Evolutionary conservation across 2,113 vertebrate species (phyloP).

Genomic region (Cynoglossus semilaevis): DNA sequence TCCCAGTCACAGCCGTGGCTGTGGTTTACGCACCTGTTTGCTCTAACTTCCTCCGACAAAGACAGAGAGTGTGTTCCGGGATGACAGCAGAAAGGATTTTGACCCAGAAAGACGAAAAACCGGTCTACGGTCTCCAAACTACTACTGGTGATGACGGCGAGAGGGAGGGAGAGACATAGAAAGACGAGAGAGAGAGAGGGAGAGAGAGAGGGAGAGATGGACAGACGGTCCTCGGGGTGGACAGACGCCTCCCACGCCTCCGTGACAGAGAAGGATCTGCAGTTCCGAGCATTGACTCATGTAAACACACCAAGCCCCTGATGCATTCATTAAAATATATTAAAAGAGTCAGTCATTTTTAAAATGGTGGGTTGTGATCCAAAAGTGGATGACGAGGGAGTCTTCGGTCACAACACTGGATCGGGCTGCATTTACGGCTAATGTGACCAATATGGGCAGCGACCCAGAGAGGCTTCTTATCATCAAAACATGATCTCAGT

Average conservation of each 20-base stretch:
- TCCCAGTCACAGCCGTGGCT: too few species aligned
- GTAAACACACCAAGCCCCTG: too few species aligned
- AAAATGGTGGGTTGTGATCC: too few species aligned
- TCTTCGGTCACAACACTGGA: too few species aligned
- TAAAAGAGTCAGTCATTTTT: too few species aligned
- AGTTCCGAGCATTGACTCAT: too few species aligned
- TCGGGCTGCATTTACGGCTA: too few species aligned
- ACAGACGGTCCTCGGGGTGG: conserved; percentile 46
- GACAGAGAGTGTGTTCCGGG: conserved; percentile 41
- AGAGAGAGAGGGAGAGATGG: not conserved
- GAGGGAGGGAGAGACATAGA: not conserved
- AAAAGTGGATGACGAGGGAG: too few species aligned
- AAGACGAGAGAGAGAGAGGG: conserved; percentile 5
- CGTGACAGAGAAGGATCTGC: conserved; percentile 30
- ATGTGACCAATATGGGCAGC: too few species aligned
- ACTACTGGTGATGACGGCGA: conserved; percentile 19
- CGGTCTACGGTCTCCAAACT: conserved; percentile 44
- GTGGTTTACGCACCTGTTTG: conserved; percentile 64
- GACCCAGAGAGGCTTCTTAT: too few species aligned
- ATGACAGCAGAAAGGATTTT: conserved; percentile 17
- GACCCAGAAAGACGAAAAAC: conserved; percentile 1
- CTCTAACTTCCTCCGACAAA: conserved; percentile 49
- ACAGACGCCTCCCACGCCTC: conserved; percentile 51
- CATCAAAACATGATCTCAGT: too few species aligned
- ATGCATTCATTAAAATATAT: too few species aligned